Conservation (phyloP, 2,888 invertebrate genomes). For the Axea sp. region DNA sequence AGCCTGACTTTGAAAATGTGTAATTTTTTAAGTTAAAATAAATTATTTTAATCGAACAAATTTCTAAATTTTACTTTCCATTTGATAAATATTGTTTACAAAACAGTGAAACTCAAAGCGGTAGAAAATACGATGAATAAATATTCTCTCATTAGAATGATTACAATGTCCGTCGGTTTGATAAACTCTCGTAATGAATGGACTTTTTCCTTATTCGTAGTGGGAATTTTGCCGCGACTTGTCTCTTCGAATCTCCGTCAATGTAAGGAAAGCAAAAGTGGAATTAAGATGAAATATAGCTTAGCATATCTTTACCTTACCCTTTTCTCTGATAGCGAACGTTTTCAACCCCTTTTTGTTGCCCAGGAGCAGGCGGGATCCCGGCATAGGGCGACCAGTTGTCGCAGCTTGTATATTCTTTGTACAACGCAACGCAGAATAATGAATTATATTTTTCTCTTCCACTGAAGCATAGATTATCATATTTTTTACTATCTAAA, state of each 20-base stretch:
- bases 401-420: constrained; percentile 68
- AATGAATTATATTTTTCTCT: constrained; percentile 79
- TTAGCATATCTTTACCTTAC: constrained; percentile 59
- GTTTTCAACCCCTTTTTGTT: constrained; percentile 71
- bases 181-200: constrained; percentile 10
- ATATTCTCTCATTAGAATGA: too few species aligned
- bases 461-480: constrained; percentile 79
- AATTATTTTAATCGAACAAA: too few species aligned
- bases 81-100: too few species aligned
- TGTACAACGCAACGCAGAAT: constrained; percentile 69
- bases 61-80: too few species aligned
- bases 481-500: constrained; percentile 79
- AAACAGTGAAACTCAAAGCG: too few species aligned
- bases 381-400: constrained; percentile 72
- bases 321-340: constrained; percentile 63
- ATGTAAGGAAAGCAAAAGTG: constrained; percentile 53
- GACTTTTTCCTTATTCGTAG: background rate
- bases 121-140: too few species aligned
- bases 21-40: too few species aligned
- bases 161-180: too few species aligned
- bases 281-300: constrained; percentile 63
- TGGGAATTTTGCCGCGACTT: background rate
- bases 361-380: constrained; percentile 74
- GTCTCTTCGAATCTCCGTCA: constrained; percentile 9
- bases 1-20: too few species aligned